Evolutionary conservation across 1,140 invertebrate species (phyloP).

Genomic region (Cydia pomonella): DNA sequence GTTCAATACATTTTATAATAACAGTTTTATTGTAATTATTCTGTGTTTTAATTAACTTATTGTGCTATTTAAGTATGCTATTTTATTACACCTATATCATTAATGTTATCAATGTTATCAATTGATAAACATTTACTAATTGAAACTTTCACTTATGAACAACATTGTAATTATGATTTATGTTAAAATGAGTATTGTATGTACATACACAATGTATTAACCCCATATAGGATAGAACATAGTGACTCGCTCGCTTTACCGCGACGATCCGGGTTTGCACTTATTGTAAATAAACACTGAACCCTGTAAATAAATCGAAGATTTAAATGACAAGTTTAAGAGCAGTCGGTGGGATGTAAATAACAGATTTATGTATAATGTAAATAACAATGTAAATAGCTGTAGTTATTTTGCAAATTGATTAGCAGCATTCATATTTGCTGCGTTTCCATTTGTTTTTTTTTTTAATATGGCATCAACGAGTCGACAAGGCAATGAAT

Average conservation of each 20-base stretch:
- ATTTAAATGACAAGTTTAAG: not conserved
- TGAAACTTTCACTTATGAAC: not conserved
- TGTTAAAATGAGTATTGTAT: not conserved
- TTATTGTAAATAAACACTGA: constrained; percentile 24
- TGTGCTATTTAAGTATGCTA: not conserved
- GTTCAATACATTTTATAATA: too few species aligned
- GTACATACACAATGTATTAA: not conserved
- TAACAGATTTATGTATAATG: constrained; percentile 19
- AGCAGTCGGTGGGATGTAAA: not conserved
- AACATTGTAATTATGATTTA: not conserved
- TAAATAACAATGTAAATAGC: constrained; percentile 4
- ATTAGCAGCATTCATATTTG: constrained; percentile 18
- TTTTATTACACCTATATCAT: not conserved
- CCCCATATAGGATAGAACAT: constrained; percentile 10
- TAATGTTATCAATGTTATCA: not conserved
- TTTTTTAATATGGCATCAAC: not conserved
- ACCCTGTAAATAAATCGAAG: constrained; percentile 10
- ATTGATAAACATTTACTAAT: not conserved
- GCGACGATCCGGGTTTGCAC: constrained; percentile 3
- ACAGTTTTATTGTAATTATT: too few species aligned
- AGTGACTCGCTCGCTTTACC: constrained; percentile 19
- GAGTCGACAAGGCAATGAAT: not conserved
- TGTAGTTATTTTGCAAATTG: constrained; percentile 12
- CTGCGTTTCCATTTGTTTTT: not conserved
- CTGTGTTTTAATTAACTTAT: too few species aligned